Evolutionary conservation across 2,888 invertebrate genomes (phyloP), one percentile per base, ranked within the genome.

Genomic region (Diachrysia chrysitis): DNA sequence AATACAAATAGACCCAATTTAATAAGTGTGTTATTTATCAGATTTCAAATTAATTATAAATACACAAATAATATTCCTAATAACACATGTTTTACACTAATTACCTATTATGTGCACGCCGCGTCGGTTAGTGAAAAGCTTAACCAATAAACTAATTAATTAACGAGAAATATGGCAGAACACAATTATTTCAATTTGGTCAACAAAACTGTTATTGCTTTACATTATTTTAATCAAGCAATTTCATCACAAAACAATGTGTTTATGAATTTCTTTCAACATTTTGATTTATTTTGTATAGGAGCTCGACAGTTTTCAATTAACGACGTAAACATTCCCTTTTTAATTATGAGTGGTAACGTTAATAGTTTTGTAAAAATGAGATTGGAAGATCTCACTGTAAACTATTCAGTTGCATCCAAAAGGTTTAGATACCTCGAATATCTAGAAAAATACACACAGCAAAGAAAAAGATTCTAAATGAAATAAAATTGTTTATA

Each of bases 131-230:
- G 25, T 56, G 63, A 76, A 25, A 61, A 76, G 56, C 66, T 79
- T 58, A 54, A n/a, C 59, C 58, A 70, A 68, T 79, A 66, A 63
- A 66, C 63, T 60, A 68, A 78, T 76, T 69, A 79, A 63, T 71
- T 54, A 60, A 23, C 25, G 55, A 46, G 46, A 60, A 63, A 63
- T 42, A 66, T 58, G 59, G 42, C 51, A 37, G 51, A 53, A 63
- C 63, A 63, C n/a, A 63, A 67, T 64, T 14, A 64, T 53, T 53
- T 58, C 17, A 42, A 66, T 71, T 59, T 53, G 14, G 29, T n/a
- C 14, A 48, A 10, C 23, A 10, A 65, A 37, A 23, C 10, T 19
- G 46, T 6, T 48, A 42, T 59, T 51, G 19, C 6, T 59, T 48
- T 46, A 12, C 19, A 19, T 17, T 16, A 5, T 12, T 42, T 53